Conservation (phyloP, 2,113 vertebrate species). For the Desmodus rotundus region DNA sequence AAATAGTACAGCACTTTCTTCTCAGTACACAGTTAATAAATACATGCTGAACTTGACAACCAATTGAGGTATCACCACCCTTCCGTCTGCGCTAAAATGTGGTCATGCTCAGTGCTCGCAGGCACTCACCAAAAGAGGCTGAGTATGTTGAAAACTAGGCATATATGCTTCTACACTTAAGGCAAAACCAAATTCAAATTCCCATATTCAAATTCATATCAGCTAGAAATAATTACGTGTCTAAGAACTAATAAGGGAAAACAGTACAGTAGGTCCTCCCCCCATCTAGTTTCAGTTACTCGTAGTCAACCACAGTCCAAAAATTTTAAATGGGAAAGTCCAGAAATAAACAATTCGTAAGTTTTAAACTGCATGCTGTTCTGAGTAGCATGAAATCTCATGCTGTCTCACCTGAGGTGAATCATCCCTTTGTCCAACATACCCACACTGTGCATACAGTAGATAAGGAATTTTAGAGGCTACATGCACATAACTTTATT, state of each 20-base stretch:
- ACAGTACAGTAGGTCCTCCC: not conserved
- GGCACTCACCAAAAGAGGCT: not conserved
- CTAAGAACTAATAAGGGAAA: not conserved
- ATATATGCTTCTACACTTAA: not conserved
- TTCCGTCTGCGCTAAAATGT: slow-evolving; percentile 3
- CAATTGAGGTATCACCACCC: not conserved
- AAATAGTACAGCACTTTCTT: not conserved
- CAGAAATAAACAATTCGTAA: not conserved
- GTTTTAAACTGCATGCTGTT: not conserved
- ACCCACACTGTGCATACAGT: not conserved
- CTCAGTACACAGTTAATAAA: not conserved
- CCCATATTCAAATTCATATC: not conserved
- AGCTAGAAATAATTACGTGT: not conserved
- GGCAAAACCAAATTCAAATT: not conserved
- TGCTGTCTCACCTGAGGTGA: not conserved
- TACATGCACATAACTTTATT: not conserved
- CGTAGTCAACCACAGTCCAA: no score
- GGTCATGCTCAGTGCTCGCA: not conserved
- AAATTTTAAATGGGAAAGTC: not conserved
- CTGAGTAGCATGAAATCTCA: not conserved
- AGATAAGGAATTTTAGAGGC: not conserved
- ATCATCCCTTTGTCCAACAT: not conserved
- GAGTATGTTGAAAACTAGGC: not conserved
- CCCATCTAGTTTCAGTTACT: not conserved
- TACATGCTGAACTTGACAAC: slow-evolving; percentile 8